Percentiles rank a stretch among this genome's conserved stretches.
These are phyloP conservation scores for Bucorvus abyssinicus DNA, from an alignment of 2,797 vertebrate genomes.

Conservation along the genomic window DNA sequence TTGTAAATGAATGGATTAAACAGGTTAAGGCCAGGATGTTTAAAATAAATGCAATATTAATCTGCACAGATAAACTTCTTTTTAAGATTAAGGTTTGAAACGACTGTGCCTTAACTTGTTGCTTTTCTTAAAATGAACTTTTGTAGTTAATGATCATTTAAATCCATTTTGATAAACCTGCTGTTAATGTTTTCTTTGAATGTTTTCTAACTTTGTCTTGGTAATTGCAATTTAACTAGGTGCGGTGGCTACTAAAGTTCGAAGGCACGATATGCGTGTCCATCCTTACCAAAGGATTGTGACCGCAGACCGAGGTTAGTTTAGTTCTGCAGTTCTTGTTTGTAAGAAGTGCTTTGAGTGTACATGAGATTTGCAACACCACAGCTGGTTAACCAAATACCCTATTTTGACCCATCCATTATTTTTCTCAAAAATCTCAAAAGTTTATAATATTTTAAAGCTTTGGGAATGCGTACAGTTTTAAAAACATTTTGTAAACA, in stretches of 20 bases:
- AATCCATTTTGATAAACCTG: slow-evolving; percentile 83
- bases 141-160: slow-evolving; percentile 82
- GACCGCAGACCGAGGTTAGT: slow-evolving; percentile 99
- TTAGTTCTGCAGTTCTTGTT: slow-evolving; percentile 90
- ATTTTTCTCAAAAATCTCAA: slow-evolving; percentile 16
- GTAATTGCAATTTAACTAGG: slow-evolving; percentile 99
- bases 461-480: background rate
- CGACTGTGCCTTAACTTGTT: slow-evolving; percentile 93
- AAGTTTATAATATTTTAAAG: background rate
- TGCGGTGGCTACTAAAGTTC: slow-evolving; percentile 99
- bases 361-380: slow-evolving; percentile 81
- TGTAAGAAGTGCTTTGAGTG: slow-evolving; percentile 79
- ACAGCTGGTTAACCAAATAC: slow-evolving; percentile 74
- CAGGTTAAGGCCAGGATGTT: slow-evolving; percentile 81
- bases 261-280: slow-evolving; percentile 99
- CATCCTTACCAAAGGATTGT: slow-evolving; percentile 99
- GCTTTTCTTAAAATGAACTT: slow-evolving; percentile 78
- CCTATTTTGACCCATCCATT: slow-evolving; percentile 15
- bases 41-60: slow-evolving; percentile 83
- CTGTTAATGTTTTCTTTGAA: slow-evolving; percentile 85
- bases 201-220: slow-evolving; percentile 98
- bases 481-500: background rate
- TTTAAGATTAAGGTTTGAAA: slow-evolving; percentile 77
- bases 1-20: slow-evolving; percentile 76
- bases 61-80: slow-evolving; percentile 77